Evolutionary conservation across 2,888 invertebrate genomes (phyloP).

Genomic region (Macroteleia sp.): DNA sequence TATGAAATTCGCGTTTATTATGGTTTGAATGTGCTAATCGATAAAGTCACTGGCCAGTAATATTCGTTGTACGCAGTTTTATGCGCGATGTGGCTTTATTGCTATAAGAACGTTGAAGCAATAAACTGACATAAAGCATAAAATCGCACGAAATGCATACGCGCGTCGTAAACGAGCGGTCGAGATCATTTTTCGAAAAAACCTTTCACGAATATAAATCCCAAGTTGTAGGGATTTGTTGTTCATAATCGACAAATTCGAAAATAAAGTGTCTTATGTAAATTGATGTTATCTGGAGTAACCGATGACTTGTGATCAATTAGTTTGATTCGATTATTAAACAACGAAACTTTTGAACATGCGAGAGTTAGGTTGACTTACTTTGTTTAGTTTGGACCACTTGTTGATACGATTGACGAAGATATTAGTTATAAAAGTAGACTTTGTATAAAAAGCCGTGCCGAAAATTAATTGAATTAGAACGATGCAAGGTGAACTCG

Average conservation of each 20-base stretch:
- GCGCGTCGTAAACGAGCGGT: constrained; percentile 29
- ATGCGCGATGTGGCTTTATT: constrained; percentile 31
- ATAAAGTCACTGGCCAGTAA: constrained; percentile 34
- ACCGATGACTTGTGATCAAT: no score
- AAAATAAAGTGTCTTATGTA: no score
- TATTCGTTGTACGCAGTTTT: constrained; percentile 20
- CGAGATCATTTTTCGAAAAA: constrained; percentile 16
- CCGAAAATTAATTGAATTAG: constrained; percentile 22
- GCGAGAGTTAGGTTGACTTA: constrained; percentile 2
- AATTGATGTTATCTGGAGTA: no score
- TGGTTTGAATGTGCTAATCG: constrained; percentile 27
- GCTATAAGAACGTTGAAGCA: constrained; percentile 31
- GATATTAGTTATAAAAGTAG: constrained; percentile 6
- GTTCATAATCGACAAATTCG: no score
- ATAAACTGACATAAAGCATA: constrained; percentile 45
- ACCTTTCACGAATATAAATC: constrained; percentile 10
- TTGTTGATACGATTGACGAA: not conserved
- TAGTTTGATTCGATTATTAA: no score
- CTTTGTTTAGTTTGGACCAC: not conserved
- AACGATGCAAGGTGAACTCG: not conserved
- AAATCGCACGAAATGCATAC: constrained; percentile 29
- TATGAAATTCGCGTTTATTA: constrained; percentile 24
- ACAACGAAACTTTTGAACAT: no score
- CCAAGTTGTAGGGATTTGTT: not conserved
- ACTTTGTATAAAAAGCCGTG: constrained; percentile 7